Conservation (phyloP, 2,113 vertebrate genomes). For the Syrrhaptes paradoxus region DNA sequence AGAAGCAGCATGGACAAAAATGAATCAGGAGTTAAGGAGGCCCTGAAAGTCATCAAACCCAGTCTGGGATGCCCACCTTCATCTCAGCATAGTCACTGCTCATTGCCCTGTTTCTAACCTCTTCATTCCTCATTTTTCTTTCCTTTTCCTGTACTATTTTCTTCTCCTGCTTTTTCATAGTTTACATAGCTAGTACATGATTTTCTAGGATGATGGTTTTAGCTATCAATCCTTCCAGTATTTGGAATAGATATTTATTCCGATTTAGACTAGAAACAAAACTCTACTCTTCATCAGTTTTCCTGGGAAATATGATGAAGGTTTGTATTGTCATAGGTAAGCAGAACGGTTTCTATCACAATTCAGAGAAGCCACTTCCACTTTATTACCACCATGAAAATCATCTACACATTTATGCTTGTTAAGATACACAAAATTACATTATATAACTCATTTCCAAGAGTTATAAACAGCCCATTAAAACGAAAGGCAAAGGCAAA, state of each 20-base stretch:
- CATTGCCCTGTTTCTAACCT: not conserved
- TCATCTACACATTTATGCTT: not conserved
- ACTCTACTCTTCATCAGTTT: not conserved
- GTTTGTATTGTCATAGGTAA: not conserved
- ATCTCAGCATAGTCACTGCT: fast-evolving
- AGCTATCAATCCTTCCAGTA: not conserved
- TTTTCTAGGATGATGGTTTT: not conserved
- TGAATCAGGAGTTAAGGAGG: not conserved
- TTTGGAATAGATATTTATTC: not conserved
- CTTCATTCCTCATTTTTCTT: not conserved
- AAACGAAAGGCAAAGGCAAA: not conserved
- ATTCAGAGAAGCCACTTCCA: not conserved
- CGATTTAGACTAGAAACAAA: not conserved
- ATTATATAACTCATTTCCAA: not conserved
- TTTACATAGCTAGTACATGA: not conserved
- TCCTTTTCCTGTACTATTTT: not conserved
- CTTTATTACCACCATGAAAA: not conserved
- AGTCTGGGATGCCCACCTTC: not conserved
- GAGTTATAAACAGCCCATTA: not conserved
- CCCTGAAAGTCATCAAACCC: not conserved
- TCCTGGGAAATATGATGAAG: not conserved
- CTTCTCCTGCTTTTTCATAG: not conserved
- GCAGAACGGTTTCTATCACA: not conserved
- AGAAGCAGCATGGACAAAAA: not conserved
- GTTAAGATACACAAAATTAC: not conserved